Evolutionary conservation across 2,797 vertebrate genomes (phyloP).

Genomic region (Atherinosoma microstoma): DNA sequence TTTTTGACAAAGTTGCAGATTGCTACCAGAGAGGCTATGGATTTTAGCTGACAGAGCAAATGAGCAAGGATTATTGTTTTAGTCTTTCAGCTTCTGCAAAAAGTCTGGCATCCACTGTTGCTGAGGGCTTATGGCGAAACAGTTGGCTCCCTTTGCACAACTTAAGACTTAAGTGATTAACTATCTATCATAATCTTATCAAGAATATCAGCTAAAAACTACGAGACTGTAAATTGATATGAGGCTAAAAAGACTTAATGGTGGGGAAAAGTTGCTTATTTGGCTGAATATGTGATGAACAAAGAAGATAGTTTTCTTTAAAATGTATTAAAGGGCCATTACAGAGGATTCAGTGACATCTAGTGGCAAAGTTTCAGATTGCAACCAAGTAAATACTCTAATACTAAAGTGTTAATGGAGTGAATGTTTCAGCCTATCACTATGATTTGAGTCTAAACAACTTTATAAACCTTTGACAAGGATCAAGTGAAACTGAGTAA

Average conservation of each 20-base stretch:
- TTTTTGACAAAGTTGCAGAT: constrained; percentile 6
- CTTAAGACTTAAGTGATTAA: constrained; percentile 27
- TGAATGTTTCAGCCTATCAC: too few relatives aligned
- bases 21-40: constrained; percentile 6
- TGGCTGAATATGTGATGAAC: background rate
- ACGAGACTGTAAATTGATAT: constrained; percentile 21
- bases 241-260: background rate
- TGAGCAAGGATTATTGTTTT: constrained; percentile 8
- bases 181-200: constrained; percentile 29
- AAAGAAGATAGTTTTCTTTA: background rate
- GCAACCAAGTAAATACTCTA: background rate
- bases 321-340: background rate
- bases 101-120: constrained; percentile 14
- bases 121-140: constrained; percentile 42
- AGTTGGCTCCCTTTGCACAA: constrained; percentile 18
- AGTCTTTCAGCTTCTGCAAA: background rate
- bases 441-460: too few relatives aligned
- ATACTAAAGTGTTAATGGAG: background rate
- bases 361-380: background rate
- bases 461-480: background rate
- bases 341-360: background rate
- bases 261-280: background rate
- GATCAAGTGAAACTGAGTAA: background rate
- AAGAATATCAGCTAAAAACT: constrained; percentile 26
- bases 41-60: constrained; percentile 54